Evolutionary conservation across 2,113 vertebrate genomes (phyloP).

Genomic region (Hippocampus zosterae): DNA sequence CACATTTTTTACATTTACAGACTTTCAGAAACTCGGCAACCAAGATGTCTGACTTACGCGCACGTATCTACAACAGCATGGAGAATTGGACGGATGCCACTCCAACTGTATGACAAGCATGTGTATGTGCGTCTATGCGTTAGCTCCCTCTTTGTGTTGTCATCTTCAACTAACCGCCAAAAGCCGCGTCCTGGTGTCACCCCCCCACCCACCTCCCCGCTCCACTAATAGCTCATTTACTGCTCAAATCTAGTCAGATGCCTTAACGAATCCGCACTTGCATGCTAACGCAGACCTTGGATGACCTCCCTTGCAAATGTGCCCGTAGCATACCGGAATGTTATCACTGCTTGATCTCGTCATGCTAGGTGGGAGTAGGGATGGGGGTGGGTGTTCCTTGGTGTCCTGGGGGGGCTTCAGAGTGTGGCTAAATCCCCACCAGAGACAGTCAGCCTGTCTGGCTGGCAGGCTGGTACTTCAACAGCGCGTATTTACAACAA

Average conservation of each 20-base stretch:
- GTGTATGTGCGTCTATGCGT: no score
- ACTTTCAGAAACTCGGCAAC: no score
- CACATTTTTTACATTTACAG: no score
- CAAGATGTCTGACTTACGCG: no score
- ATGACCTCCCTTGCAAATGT: slow-evolving; percentile 24
- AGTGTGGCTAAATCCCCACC: slow-evolving; percentile 41
- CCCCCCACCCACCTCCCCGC: slow-evolving; percentile 15
- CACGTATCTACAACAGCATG: no score
- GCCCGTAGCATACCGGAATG: slow-evolving; percentile 1
- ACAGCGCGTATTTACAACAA: slow-evolving; percentile 58
- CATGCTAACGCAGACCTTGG: slow-evolving; percentile 32
- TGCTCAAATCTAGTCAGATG: slow-evolving; percentile 37
- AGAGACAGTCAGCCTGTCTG: slow-evolving; percentile 57
- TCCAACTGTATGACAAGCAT: no score
- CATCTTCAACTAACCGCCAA: slow-evolving; percentile 41
- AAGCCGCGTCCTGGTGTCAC: slow-evolving; percentile 37
- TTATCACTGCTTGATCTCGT: slow-evolving; percentile 19
- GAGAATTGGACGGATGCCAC: no score
- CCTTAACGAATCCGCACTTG: slow-evolving; percentile 53
- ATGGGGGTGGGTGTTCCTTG: slow-evolving; percentile 13
- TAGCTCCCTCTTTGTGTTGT: slow-evolving; percentile 1
- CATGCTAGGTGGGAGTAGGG: not conserved
- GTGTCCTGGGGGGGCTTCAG: slow-evolving; percentile 13
- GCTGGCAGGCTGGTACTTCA: slow-evolving; percentile 49
- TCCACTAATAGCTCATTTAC: slow-evolving; percentile 50